Evolutionary conservation across 2,113 vertebrate species (phyloP).

Genomic region (Ranitomeya imitator): DNA sequence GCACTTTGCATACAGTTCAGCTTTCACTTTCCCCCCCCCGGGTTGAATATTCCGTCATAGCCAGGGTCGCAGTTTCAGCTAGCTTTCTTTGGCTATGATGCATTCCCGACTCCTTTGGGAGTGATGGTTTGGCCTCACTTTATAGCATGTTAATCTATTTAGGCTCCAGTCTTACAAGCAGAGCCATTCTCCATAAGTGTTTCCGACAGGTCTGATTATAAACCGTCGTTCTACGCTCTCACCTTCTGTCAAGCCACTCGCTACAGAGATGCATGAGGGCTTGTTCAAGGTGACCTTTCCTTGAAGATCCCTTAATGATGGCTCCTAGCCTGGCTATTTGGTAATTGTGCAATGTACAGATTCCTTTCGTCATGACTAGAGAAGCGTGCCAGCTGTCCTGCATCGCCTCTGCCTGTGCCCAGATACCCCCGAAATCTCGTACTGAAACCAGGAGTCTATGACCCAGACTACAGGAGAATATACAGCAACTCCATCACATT

Average conservation of each 20-base stretch:
- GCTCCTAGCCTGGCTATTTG: constrained; percentile 24
- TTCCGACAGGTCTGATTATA: constrained; percentile 48
- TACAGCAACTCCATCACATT: background rate
- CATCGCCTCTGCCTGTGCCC: background rate
- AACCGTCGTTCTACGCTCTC: constrained; percentile 17
- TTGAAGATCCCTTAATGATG: constrained; percentile 14
- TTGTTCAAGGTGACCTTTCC: constrained; percentile 35
- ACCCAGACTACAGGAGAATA: background rate
- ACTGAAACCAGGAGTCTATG: background rate
- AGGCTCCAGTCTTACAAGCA: constrained; percentile 39
- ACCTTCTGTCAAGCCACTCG: constrained; percentile 29
- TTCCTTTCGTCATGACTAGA: background rate
- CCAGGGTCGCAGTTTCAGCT: background rate
- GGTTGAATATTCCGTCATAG: too few relatives aligned
- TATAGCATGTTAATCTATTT: constrained; percentile 55
- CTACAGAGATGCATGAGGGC: constrained; percentile 21
- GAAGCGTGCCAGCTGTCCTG: background rate
- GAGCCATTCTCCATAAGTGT: constrained; percentile 39
- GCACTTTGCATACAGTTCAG: too few relatives aligned
- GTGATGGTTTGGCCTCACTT: constrained; percentile 45
- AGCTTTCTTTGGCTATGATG: constrained; percentile 35
- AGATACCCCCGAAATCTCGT: background rate
- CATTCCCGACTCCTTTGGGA: constrained; percentile 49
- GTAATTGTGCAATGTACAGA: constrained; percentile 9
- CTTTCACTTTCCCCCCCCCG: too few relatives aligned